Evolutionary conservation across 2,113 vertebrate species (phyloP), one percentile per base, ranked within the genome.

Genomic region (Otis tarda): DNA sequence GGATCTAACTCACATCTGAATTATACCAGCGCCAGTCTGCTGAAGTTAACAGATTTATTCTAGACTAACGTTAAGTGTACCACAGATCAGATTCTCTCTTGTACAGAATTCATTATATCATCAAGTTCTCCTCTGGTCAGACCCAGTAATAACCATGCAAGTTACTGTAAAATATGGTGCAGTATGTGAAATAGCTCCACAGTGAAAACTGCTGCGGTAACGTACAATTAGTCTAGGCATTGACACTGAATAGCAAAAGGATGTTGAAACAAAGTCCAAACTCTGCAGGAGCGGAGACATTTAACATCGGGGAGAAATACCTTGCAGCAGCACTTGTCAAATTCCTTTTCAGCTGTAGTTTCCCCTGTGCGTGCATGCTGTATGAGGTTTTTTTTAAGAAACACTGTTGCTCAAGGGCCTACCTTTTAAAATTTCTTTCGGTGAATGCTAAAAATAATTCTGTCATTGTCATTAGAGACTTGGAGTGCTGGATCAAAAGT

Each of bases 201-300:
- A 37, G 76, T 81, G 53, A 82, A 79, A 94, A 96, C 78, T 79
- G 83, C 84, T 91, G 2, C 2, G 0, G 30, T 83, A 95, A 75
- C 47, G 23, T 59, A 31, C 69, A 89, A 80, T 93, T 97, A 94
- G 79, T 83, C 57, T 76, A 55, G 41, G 63, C 87, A 4, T 75
- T 94, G 83, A 93, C 90, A 92, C 63, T 35, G 75, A 86, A 49
- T 63, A 94, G 75, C 33, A 83, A 91, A 89, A 89, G 47, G 67
- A 85, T 92, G 55, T 85, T 94, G 78, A 93, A 96, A 90, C 57
- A 89, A 95, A 87, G 94, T 68, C 79, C 69, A 60, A 27, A 68
- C 49, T 75, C 53, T 74, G 41, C 83, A 73, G 60, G 76, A 94
- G 76, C 4, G 11, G 59, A 79, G 47, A 74, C 27, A 41, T 93